Evolutionary conservation across 2,797 vertebrate genomes (phyloP).

Genomic region (Gallirallus australis): DNA sequence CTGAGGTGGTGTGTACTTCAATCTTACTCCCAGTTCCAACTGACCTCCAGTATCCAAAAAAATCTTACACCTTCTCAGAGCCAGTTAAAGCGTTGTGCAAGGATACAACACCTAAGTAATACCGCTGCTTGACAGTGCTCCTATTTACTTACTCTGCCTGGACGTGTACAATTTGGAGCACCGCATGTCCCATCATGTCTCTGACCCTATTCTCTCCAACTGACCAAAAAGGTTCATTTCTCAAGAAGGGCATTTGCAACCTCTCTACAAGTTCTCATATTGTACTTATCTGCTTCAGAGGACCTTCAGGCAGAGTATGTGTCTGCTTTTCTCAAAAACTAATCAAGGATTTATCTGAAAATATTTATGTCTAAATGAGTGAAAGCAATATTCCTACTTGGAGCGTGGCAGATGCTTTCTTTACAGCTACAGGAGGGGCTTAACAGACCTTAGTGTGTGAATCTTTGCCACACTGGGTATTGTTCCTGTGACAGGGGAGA

Average conservation of each 20-base stretch:
- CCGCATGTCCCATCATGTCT: not conserved
- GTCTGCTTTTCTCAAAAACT: not conserved
- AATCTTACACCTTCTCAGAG: not conserved
- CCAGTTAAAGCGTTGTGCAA: not conserved
- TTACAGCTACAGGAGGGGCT: not conserved
- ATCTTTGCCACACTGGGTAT: not conserved
- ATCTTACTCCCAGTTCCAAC: not conserved
- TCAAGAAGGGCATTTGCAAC: not conserved
- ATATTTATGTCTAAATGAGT: not conserved
- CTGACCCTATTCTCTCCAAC: not conserved
- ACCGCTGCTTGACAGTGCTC: not conserved
- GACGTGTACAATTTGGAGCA: not conserved
- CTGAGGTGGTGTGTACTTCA: not conserved
- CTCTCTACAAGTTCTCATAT: not conserved
- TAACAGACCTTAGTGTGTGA: not conserved
- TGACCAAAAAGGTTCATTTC: not conserved
- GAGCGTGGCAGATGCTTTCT: not conserved
- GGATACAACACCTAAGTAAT: not conserved
- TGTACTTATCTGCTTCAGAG: not conserved
- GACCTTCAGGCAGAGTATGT: not conserved
- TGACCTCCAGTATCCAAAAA: not conserved
- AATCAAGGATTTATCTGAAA: not conserved
- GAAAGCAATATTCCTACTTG: not conserved
- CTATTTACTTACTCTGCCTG: not conserved
- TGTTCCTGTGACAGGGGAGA: not conserved